A percentile compares a stretch with the other conserved stretches of the same genome.
Conservation (phyloP, 2,113 vertebrate species). For the Peromyscus polionotus region DNA sequence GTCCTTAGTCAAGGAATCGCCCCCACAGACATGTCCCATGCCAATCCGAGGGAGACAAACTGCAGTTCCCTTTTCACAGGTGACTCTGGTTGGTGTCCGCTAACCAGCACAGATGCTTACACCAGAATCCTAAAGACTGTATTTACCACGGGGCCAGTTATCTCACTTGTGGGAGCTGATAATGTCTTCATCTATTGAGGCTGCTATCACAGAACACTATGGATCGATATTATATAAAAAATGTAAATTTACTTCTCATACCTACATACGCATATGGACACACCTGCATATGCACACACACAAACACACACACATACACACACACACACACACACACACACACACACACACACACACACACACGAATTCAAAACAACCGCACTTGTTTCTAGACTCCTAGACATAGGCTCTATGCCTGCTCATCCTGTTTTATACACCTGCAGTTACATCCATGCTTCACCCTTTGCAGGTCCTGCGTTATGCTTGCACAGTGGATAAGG, state of each 20-base stretch:
- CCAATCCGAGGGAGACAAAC: neutral
- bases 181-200: neutral
- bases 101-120: neutral
- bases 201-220: neutral
- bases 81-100: neutral
- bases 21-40: neutral
- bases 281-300: no score
- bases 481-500: neutral
- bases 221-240: neutral
- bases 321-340: no score
- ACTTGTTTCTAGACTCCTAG: conserved; percentile 2
- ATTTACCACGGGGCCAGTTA: neutral
- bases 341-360: no score
- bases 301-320: no score
- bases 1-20: neutral
- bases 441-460: neutral
- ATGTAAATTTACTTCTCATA: neutral
- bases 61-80: neutral
- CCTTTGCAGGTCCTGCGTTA: neutral
- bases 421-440: neutral
- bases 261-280: neutral
- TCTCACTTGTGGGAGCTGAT: neutral
- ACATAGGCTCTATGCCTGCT: neutral
- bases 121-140: neutral
- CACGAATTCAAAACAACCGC: neutral